Evolutionary conservation across 92 coral and sea anemone genomes (phyloP).

Genomic region (Montipora capitata): DNA sequence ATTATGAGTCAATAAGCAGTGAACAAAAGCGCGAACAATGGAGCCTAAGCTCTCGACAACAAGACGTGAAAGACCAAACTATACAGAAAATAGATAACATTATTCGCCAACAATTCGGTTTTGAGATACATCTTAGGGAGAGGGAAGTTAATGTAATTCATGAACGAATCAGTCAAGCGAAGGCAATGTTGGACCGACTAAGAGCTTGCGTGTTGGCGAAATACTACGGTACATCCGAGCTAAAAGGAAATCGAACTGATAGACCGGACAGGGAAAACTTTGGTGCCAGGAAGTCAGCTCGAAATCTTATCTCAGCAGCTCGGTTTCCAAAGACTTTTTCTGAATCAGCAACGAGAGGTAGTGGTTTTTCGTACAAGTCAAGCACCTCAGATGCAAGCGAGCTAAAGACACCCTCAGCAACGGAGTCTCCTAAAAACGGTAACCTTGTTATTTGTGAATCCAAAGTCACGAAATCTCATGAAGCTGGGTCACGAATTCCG

Average conservation of each 20-base stretch:
- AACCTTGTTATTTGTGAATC: neutral
- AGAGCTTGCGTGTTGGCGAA: conserved; percentile 96
- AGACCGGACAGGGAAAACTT: neutral
- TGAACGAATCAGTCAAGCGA: conserved; percentile 82
- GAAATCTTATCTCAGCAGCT: conserved; percentile 5
- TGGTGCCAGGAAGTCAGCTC: conserved; percentile 8
- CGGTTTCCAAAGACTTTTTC: neutral
- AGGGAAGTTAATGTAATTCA: conserved; percentile 90
- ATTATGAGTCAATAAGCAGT: conserved; percentile 71
- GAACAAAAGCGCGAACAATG: conserved; percentile 72
- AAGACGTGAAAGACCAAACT: conserved; percentile 95
- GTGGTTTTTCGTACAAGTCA: neutral
- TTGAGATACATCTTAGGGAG: conserved; percentile 91
- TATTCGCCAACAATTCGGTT: conserved; percentile 92
- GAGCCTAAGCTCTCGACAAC: conserved; percentile 76
- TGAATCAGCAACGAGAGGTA: neutral
- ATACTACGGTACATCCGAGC: conserved; percentile 88
- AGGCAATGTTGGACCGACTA: conserved; percentile 86
- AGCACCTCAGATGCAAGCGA: neutral
- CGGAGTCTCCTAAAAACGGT: neutral
- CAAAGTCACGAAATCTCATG: neutral
- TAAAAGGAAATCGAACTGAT: conserved; percentile 2
- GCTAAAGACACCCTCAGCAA: neutral
- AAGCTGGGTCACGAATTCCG: neutral
- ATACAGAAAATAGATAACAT: conserved; percentile 83